Percentiles rank a stretch among this genome's conserved stretches.
phyloP scores from a whole-genome alignment of 2,797 vertebrate species.

The Pteronotus mesoamericanus region DNA sequence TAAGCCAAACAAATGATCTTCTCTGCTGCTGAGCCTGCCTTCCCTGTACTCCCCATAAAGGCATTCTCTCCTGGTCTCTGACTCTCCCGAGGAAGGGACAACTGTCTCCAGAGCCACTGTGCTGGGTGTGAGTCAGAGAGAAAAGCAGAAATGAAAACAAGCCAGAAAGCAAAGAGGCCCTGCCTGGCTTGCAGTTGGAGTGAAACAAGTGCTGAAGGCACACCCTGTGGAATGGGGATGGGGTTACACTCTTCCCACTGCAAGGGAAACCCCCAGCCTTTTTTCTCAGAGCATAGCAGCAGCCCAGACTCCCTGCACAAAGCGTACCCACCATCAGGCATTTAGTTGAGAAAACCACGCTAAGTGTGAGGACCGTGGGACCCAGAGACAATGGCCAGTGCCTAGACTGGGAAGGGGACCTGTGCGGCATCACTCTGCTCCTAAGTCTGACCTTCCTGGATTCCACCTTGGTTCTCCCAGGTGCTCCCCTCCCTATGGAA shows the following conservation, averaged over 20 bases:
- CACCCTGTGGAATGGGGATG: neutral
- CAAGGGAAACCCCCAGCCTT: accelerated
- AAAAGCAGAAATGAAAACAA: constrained; percentile 8
- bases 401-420: neutral
- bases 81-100: neutral
- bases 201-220: neutral
- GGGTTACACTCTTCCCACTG: neutral
- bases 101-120: neutral
- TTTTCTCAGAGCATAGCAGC: neutral
- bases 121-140: constrained; percentile 3
- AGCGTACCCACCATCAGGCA: neutral
- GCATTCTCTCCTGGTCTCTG: neutral
- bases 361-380: neutral
- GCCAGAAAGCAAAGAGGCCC: neutral
- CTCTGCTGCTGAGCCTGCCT: neutral
- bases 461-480: neutral
- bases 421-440: neutral
- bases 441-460: neutral
- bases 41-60: neutral
- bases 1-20: neutral
- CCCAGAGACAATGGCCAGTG: neutral
- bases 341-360: neutral
- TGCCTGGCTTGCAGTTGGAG: no score
- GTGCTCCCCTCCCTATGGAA: neutral
- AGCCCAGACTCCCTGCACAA: neutral